Base-by-base conservation (phyloP, 2,113 vertebrate species). In the Marmota monax region DNA sequence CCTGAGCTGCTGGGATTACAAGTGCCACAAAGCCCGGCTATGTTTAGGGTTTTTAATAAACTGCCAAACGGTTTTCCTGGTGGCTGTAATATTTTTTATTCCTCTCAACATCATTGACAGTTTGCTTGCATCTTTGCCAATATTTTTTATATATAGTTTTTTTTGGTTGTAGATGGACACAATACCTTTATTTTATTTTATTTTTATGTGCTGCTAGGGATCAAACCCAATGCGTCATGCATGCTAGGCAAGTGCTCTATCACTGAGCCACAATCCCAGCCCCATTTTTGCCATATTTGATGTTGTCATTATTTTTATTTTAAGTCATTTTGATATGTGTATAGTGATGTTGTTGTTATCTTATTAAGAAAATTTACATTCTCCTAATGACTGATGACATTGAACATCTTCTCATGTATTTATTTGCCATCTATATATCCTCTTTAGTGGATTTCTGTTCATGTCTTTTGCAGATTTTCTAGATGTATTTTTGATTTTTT, bases 311-410 rank as follows among this genome's bases (percentile, higher is more conserved):
- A 61, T 61, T 61, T 61, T 58, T 58, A 58, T 61, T 61, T 61
- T 61, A 61, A 61, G 58, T 61, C 58, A 61, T 61, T 61, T 23
- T 61, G 58, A 61, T 25, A 23, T 61, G 58, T 61, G 58, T 22
- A 61, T 61, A 61, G 4, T 58, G 56, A 58, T 61, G 25, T 9
- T 45, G 56, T 92, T 23, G 42, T 34, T 73, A 79, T 23, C 39
- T 77, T 58, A n/a, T 87, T 88, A 79, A 93, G 56, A 56, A 85
- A 94, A 94, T 77, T 84, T 67, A 10, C 32, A 74, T 84, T 95
- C 88, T 84, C 77, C 8, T 92, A 84, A 79, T 67, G 63, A 23
- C 17, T 88, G 45, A 48, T 84, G 84, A 73, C 48, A n/a, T 51
- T 61, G 82, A 90, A 61, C 1, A 25, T 61, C 58, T 61, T 61